phyloP scores from a whole-genome alignment of 2,113 vertebrate genomes.

The Phodopus roborovskii region DNA sequence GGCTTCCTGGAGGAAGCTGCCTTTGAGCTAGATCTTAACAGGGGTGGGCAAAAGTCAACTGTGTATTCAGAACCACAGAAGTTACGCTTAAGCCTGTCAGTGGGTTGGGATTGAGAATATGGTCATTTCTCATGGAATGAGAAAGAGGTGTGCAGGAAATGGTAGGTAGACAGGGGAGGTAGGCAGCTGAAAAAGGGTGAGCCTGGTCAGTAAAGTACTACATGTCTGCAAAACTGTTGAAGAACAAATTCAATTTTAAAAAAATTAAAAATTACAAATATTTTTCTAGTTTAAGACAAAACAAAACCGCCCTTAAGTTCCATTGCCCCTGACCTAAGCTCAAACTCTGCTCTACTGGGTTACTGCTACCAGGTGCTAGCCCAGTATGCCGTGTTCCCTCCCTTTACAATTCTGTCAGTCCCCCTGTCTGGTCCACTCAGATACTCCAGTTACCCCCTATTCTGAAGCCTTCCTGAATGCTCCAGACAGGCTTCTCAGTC shows the following conservation, averaged over 20 bases:
- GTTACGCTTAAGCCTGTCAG: neutral
- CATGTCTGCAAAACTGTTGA: neutral
- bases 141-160: neutral
- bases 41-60: neutral
- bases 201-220: too few species aligned
- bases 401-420: neutral
- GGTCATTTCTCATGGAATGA: neutral
- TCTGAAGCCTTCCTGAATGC: neutral
- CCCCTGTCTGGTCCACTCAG: neutral
- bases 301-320: neutral
- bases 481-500: neutral
- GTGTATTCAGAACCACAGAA: neutral
- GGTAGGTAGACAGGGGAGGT: too few species aligned
- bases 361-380: too few species aligned
- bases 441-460: neutral
- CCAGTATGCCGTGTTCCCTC: neutral
- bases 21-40: conserved; percentile 13
- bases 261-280: neutral
- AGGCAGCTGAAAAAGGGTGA: neutral
- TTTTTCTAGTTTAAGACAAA: neutral
- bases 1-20: conserved; percentile 30
- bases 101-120: neutral
- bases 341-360: neutral
- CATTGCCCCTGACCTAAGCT: neutral
- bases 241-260: neutral